Evolutionary conservation across 2,888 invertebrate genomes (phyloP), one percentile per base, ranked within the genome.

Genomic region (Leucania comma): DNA sequence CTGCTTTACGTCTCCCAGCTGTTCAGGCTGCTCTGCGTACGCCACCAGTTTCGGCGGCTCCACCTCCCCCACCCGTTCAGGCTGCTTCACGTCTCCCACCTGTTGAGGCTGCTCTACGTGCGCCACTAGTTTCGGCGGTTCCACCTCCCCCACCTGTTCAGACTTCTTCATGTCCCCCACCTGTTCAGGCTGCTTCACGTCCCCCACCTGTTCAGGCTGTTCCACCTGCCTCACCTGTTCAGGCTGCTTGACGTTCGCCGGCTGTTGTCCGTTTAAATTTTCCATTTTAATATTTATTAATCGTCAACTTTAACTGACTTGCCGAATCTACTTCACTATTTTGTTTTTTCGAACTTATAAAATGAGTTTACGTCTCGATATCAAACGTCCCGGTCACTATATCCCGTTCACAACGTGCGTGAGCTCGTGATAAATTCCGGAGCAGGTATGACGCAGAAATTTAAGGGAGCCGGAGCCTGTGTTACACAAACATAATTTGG

Each of bases 221-320:
- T 51, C n/a, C 9, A n/a, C 20, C 0, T n/a, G 2, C 46, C n/a
- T n/a, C 46, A 9, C 46, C 46, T 48, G 8, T n/a, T n/a, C 46
- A 9, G 46, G 14, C n/a, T 9, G 46, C 46, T 48, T 8, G n/a
- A 48, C 8, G 46, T 51, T 51, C 54, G 3, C 26, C 12, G 22
- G 32, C 32, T 10, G 20, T 20, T n/a, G 48, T 51, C 14, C 1
- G 5, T 75, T n/a, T 26, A 26, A 24, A 53, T 53, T 53, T 26
- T 54, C 70, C 72, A 77, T 77, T 0, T 56, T 20, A n/a, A 48
- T 17, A 54, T 5, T 38, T 1, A 2, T 38, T n/a, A 48, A 2
- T 14, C 12, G 12, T 22, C 29, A 42, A 29, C n/a, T n/a, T 67
- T 48, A 42, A 56, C 22, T 46, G 10, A 14, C 22, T 20, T 46